Evolutionary conservation across 2,113 vertebrate genomes (phyloP), one percentile per base, ranked within the genome.

Genomic region (Rhinoptilus africanus): DNA sequence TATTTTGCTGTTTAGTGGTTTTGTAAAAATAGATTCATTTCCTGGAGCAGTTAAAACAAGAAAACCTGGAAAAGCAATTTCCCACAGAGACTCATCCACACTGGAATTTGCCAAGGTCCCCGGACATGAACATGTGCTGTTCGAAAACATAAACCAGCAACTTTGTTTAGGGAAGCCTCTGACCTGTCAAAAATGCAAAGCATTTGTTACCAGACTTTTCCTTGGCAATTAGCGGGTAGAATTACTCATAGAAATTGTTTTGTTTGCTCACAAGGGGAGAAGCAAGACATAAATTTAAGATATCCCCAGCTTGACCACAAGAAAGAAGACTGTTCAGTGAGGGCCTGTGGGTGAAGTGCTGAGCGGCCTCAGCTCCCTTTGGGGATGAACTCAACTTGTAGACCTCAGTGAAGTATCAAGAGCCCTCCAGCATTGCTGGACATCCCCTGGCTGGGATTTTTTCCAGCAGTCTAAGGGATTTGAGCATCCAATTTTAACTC

Each of bases 141-240:
- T 95, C 48, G 66, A 79, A 93, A 96, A 89, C 89, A 92, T 24
- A 85, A 75, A 92, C 2, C 82, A 84, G 63, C 76, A 75, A 83
- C 67, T 96, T 95, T 95, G 96, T 94, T 93, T 96, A 93, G 94
- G 84, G 89, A 97, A 92, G 94, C 87, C 93, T 97, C 93, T 96
- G 88, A 91, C 92, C 88, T 94, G 78, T 91, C 85, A 97, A 97
- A 96, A 94, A 97, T 95, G 86, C 85, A 35, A 92, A 93, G 59
- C 74, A 93, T 97, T 97, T 67, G n/a, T 95, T 90, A 90, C 88
- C 75, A 95, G 96, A 94, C 68, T 83, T 94, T 93, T 87, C 92
- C 85, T 95, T 96, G 88, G 80, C 88, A 96, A 94, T 97, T 95
- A 96, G 85, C 0, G 24, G 75, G 80, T 83, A 80, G 89, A 85